phyloP scores from a whole-genome alignment of 2,113 vertebrate genomes.

The Apaloderma vittatum region DNA sequence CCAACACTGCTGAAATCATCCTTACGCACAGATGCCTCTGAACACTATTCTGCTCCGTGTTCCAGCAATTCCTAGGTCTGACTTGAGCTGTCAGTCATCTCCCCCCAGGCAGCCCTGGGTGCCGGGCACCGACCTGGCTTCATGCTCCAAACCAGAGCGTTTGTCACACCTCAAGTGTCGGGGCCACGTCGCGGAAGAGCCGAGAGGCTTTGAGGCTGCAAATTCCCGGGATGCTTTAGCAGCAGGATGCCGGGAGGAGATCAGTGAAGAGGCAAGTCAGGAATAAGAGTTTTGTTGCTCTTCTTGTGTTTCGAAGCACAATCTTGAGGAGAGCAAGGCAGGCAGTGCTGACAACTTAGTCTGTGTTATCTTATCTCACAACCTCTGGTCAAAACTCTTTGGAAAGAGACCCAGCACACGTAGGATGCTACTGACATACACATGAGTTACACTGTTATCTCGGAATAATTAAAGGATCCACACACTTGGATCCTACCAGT shows the following conservation, averaged over 20 bases:
- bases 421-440: not conserved
- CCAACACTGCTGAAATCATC: not conserved
- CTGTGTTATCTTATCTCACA: not conserved
- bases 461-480: not conserved
- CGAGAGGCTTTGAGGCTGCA: not conserved
- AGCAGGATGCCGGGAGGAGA: not conserved
- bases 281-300: not conserved
- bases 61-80: not conserved
- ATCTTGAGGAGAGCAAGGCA: not conserved
- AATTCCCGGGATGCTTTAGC: not conserved
- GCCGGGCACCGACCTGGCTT: not conserved
- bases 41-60: not conserved
- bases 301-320: not conserved
- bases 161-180: not conserved
- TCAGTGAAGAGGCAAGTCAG: not conserved
- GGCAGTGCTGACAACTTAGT: not conserved
- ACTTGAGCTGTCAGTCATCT: not conserved
- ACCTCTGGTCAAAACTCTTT: not conserved
- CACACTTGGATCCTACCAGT: not conserved
- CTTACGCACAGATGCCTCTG: not conserved
- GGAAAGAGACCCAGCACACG: not conserved
- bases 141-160: not conserved
- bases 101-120: not conserved
- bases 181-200: not conserved
- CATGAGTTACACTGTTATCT: fast-evolving